Base-by-base conservation (phyloP, 1,140 invertebrate species). In the Phortica variegata region DNA sequence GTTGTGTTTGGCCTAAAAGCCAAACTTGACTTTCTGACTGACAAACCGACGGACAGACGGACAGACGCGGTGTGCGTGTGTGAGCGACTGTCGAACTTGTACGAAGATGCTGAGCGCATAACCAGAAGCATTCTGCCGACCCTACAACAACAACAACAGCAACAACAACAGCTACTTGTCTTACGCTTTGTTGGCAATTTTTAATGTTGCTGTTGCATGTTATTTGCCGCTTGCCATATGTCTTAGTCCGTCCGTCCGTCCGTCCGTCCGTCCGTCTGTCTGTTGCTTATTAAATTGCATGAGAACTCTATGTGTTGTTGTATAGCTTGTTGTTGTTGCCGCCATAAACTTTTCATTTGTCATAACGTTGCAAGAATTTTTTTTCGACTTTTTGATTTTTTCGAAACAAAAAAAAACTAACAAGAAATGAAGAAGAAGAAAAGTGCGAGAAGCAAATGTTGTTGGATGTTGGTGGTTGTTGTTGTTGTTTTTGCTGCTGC, bases 251-350 rank as follows among this genome's bases (percentile, higher is more conserved):
- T n/a, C n/a, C 10, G 23, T 26, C 23, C 10, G 5, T 26, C 23
- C 23, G 23, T 26, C 23, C 10, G 23, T 26, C 26, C 19, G 15
- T 44, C 33, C 23, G 38, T 42, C 51, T 53, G 47, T 52, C 46
- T 57, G 56, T 15, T 40, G 60, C 63, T 68, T 57, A 68, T 68
- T 68, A 68, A 69, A 49, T 63, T 63, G 65, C 57, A 65, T 62
- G 45, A 68, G 58, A 68, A 63, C 63, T 68, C 63, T 53, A 68
- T 68, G 55, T 58, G 56, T 39, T 32, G 34, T 26, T 26, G 23
- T n/a, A n/a, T n/a, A n/a, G n/a, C n/a, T n/a, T n/a, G n/a, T n/a
- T n/a, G n/a, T n/a, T n/a, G n/a, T n/a, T n/a, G n/a, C n/a, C n/a
- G n/a, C n/a, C n/a, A n/a, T n/a, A n/a, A n/a, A n/a, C n/a, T 44